A percentile compares a stretch with the other conserved stretches of the same genome.
Conservation (phyloP, 2,888 invertebrate genomes). For the Leuctra nigra region DNA sequence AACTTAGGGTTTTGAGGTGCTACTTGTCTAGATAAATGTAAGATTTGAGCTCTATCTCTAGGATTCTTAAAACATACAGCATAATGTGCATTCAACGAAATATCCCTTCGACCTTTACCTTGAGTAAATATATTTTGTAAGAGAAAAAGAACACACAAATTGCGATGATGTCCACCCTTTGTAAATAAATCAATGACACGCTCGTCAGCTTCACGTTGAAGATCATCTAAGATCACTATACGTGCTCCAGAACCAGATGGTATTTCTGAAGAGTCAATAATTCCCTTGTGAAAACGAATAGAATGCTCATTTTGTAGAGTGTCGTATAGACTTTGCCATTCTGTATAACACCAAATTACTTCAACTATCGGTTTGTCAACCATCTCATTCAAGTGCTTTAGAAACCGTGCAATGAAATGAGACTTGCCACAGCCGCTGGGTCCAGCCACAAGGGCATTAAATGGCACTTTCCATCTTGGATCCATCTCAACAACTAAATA, state of each 20-base stretch:
- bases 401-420: not conserved
- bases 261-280: too few relatives aligned
- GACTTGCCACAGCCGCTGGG: slow-evolving; percentile 7
- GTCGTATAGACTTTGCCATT: not conserved
- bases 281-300: slow-evolving; percentile 4
- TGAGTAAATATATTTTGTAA: slow-evolving; percentile 31
- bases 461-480: slow-evolving; percentile 5
- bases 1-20: slow-evolving; percentile 28
- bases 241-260: too few relatives aligned
- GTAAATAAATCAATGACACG: slow-evolving; percentile 12
- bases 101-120: slow-evolving; percentile 30
- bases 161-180: slow-evolving; percentile 2
- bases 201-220: slow-evolving; percentile 1
- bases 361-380: not conserved
- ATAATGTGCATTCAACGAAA: slow-evolving; percentile 31
- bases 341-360: not conserved
- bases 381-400: not conserved
- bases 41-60: slow-evolving; percentile 29
- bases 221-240: slow-evolving; percentile 2
- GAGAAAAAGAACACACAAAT: slow-evolving; percentile 25
- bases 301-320: not conserved
- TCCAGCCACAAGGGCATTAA: slow-evolving; percentile 1
- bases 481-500: not conserved
- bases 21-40: slow-evolving; percentile 27
- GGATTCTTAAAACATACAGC: slow-evolving; percentile 31